Conservation (phyloP, 2,888 invertebrate species). For the Adineta ricciae region DNA sequence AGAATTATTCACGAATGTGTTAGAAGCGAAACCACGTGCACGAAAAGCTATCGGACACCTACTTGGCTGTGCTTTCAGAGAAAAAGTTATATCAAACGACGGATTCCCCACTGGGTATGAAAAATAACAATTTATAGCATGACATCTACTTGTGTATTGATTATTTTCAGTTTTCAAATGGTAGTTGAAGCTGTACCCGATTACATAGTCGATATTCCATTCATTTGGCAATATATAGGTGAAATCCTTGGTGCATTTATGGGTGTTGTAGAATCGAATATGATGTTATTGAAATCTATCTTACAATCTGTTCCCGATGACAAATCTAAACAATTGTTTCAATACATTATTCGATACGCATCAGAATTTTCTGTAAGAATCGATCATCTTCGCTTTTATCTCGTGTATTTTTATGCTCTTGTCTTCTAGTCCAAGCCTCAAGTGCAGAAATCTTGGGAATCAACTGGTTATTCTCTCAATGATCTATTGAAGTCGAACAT, state of each 20-base stretch:
- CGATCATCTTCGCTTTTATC: no score
- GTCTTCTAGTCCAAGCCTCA: not conserved
- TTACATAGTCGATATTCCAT: not conserved
- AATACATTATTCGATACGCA: not conserved
- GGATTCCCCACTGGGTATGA: not conserved
- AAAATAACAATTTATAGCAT: no score
- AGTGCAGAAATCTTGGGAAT: not conserved
- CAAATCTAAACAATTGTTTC: not conserved
- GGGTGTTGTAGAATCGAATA: not conserved
- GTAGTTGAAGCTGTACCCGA: not conserved
- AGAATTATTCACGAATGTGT: not conserved
- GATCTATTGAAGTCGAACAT: not conserved
- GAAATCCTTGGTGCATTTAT: conserved; percentile 14
- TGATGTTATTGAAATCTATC: not conserved
- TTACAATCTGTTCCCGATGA: not conserved
- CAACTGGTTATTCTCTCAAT: not conserved
- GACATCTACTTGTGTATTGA: not conserved
- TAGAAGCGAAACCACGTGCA: not conserved
- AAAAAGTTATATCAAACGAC: not conserved
- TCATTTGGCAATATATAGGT: conserved; percentile 20
- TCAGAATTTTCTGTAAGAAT: not conserved
- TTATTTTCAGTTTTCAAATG: not conserved
- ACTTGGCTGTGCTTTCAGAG: not conserved
- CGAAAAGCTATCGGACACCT: not conserved
- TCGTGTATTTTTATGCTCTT: no score